A percentile compares a stretch with the other conserved stretches of the same genome.
These are phyloP conservation scores for Taeniopygia guttata DNA, from an alignment of 2,797 vertebrate species.

Conservation along the genomic window DNA sequence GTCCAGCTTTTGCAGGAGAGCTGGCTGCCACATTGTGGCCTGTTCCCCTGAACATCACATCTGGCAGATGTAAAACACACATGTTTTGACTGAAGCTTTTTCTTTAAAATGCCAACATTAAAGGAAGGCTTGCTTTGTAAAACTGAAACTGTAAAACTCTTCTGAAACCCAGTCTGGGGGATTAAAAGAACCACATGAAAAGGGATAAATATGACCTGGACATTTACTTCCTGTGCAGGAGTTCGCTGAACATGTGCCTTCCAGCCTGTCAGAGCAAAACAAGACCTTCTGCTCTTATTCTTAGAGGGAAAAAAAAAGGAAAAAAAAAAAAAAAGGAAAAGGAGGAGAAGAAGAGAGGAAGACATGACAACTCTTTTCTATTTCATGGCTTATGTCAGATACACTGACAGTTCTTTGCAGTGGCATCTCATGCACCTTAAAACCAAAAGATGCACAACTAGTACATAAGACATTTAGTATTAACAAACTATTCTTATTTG, in stretches of 20 bases:
- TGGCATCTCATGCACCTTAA: not conserved
- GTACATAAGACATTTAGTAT: not conserved
- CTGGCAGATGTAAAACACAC: slow-evolving; percentile 92
- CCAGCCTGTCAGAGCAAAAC: slow-evolving; percentile 71
- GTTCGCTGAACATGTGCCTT: slow-evolving; percentile 90
- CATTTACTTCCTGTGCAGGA: slow-evolving; percentile 93
- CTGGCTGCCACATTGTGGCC: slow-evolving; percentile 74
- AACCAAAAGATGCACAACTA: not conserved
- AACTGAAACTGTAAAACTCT: slow-evolving; percentile 86
- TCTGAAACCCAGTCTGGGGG: slow-evolving; percentile 89
- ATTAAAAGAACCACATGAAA: slow-evolving; percentile 95
- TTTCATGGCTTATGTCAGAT: not conserved
- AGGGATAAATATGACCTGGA: slow-evolving; percentile 82
- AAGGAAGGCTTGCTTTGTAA: slow-evolving; percentile 91
- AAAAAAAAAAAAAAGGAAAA: not conserved
- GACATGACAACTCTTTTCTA: slow-evolving; percentile 9
- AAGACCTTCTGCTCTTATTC: slow-evolving; percentile 49
- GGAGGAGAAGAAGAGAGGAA: not conserved
- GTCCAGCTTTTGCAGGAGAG: slow-evolving; percentile 54
- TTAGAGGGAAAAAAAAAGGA: not conserved
- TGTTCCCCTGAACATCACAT: slow-evolving; percentile 75
- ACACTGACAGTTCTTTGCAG: not conserved
- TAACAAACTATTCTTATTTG: not conserved
- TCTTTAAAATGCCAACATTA: slow-evolving; percentile 87
- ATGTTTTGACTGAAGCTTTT: slow-evolving; percentile 89